Evolutionary conservation across 2,888 invertebrate species (phyloP).

Genomic region (Ectropis crepuscularia): DNA sequence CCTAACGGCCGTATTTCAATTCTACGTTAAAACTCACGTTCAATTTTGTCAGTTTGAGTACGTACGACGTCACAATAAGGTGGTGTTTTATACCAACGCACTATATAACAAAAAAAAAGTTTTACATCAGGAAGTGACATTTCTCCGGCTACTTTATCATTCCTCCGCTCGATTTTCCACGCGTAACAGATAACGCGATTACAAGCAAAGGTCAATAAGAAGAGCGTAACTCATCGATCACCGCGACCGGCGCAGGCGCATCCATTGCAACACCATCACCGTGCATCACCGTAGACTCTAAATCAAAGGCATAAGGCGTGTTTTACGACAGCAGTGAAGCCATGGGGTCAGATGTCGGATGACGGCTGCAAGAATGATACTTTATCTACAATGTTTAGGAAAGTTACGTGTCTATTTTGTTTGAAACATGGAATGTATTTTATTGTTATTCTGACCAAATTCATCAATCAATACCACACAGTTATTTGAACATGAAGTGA

Average conservation of each 20-base stretch:
- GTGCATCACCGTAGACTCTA: constrained; percentile 11
- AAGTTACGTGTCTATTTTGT: constrained; percentile 18
- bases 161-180: constrained; percentile 18
- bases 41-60: too few species aligned
- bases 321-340: neutral
- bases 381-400: constrained; percentile 26
- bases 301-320: constrained; percentile 13
- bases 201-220: constrained; percentile 40
- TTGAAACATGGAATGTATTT: neutral
- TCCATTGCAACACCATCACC: constrained; percentile 35
- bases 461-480: too few species aligned
- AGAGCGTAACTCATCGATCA: constrained; percentile 44
- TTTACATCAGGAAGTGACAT: neutral
- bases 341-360: constrained; percentile 41
- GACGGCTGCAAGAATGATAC: constrained; percentile 31
- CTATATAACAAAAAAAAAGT: neutral
- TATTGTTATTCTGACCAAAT: too few species aligned
- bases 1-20: too few species aligned
- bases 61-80: too few species aligned
- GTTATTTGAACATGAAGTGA: too few species aligned
- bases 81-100: neutral
- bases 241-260: constrained; percentile 31
- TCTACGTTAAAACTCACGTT: too few species aligned
- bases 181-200: constrained; percentile 33
- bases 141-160: constrained; percentile 11